Evolutionary conservation across 2,888 invertebrate species (phyloP).

Genomic region (Drosophila longiperda): DNA sequence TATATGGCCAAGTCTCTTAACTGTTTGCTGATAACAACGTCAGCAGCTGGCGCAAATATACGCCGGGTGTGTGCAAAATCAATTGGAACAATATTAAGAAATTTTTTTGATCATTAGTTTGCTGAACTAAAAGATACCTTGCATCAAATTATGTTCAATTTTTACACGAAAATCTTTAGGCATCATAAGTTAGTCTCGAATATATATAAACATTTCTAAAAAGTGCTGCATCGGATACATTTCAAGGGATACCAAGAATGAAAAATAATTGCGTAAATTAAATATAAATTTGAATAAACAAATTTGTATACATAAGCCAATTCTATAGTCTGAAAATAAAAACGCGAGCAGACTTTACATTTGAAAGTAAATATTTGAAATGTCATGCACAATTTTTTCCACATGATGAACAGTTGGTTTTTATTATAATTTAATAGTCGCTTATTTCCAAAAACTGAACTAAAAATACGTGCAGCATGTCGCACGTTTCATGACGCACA

Average conservation of each 20-base stretch:
- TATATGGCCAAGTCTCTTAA: slow-evolving; percentile 36
- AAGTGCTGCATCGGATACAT: not conserved
- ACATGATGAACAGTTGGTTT: not conserved
- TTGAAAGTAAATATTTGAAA: not conserved
- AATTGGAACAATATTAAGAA: slow-evolving; percentile 29
- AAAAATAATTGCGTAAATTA: not conserved
- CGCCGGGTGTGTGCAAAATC: slow-evolving; percentile 40
- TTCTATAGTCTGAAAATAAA: not conserved
- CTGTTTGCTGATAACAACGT: slow-evolving; percentile 71
- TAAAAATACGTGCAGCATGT: slow-evolving; percentile 22
- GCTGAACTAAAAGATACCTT: slow-evolving; percentile 5
- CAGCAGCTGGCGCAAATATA: slow-evolving; percentile 42
- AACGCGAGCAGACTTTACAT: not conserved
- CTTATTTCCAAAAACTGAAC: slow-evolving; percentile 1
- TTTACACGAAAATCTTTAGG: not conserved
- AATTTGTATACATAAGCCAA: not conserved
- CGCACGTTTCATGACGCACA: slow-evolving; percentile 34
- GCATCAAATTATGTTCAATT: not conserved
- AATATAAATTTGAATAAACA: not conserved
- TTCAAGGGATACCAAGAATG: not conserved
- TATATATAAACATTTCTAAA: not conserved
- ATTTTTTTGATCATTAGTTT: not conserved
- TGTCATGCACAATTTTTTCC: not conserved
- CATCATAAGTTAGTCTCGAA: not conserved
- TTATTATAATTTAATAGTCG: not conserved